These are phyloP conservation scores for Drosophila melanogaster DNA, from an alignment of 1,140 invertebrate genomes.

Conservation along the genomic window DNA sequence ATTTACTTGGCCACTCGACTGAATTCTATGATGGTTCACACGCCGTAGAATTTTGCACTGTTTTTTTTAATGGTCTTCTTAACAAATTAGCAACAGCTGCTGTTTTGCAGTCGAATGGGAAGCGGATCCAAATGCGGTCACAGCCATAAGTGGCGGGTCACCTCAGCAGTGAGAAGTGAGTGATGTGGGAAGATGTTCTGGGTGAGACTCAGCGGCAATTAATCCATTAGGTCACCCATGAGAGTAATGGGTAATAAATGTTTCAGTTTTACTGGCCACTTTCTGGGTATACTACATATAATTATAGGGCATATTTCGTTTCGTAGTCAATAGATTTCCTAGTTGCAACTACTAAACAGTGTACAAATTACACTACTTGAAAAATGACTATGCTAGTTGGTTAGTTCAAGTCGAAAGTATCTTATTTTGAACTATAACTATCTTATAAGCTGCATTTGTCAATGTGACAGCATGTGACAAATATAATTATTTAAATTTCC, in stretches of 20 bases:
- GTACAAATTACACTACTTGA: no score
- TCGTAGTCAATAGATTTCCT: neutral
- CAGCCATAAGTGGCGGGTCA: slow-evolving; percentile 44
- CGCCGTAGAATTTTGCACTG: slow-evolving; percentile 61
- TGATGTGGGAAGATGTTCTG: slow-evolving; percentile 69
- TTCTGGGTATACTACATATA: neutral
- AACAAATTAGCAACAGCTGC: slow-evolving; percentile 76
- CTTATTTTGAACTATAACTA: neutral
- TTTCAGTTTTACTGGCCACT: neutral
- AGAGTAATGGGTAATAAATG: neutral
- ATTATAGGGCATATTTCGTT: neutral
- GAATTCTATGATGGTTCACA: slow-evolving; percentile 47
- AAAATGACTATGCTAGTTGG: no score
- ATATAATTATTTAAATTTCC: neutral
- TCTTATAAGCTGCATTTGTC: no score
- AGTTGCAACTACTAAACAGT: neutral
- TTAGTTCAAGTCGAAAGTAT: no score
- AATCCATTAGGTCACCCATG: slow-evolving; percentile 31
- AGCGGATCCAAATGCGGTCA: slow-evolving; percentile 46
- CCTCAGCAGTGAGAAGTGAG: slow-evolving; percentile 36
- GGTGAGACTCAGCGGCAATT: slow-evolving; percentile 30
- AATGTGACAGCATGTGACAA: neutral
- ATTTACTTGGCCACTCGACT: slow-evolving; percentile 17
- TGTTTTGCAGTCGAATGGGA: slow-evolving; percentile 50
- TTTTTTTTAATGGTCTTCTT: slow-evolving; percentile 66